phyloP scores from a whole-genome alignment of 2,113 vertebrate species.

The Esox niger region DNA sequence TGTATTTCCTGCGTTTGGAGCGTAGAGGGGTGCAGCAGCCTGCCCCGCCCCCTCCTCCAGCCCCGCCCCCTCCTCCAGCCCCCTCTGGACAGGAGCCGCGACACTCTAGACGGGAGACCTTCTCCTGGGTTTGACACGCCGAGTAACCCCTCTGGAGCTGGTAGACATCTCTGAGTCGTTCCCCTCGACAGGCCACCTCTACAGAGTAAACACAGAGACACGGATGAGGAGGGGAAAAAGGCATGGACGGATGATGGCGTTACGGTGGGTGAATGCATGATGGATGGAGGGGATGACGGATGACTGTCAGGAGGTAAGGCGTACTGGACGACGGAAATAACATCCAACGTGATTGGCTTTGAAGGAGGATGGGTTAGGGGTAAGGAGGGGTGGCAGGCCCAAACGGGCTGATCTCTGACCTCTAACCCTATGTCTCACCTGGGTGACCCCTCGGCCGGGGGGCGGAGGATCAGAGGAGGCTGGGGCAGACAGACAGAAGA shows the following conservation, averaged over 20 bases:
- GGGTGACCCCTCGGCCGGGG: too few relatives aligned
- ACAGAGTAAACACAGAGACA: constrained; percentile 19
- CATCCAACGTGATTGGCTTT: not conserved
- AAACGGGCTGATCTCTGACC: not conserved
- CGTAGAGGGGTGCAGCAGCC: constrained; percentile 88
- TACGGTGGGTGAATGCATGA: too few relatives aligned
- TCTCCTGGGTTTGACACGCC: constrained; percentile 98
- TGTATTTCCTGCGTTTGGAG: constrained; percentile 97
- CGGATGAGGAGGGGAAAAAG: not conserved
- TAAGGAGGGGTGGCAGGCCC: constrained; percentile 40
- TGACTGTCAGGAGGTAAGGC: not conserved
- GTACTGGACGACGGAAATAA: not conserved
- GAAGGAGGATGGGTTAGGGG: constrained; percentile 14
- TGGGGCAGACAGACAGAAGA: too few relatives aligned
- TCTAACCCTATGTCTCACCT: too few relatives aligned
- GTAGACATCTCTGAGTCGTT: constrained; percentile 96
- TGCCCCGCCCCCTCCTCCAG: constrained; percentile 68
- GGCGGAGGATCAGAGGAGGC: too few relatives aligned
- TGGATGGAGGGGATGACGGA: too few relatives aligned
- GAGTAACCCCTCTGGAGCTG: constrained; percentile 98
- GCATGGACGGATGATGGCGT: too few relatives aligned
- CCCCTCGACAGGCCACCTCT: constrained; percentile 98
- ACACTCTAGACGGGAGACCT: constrained; percentile 95
- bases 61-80: constrained; percentile 61
- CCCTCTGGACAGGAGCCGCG: constrained; percentile 80